phyloP scores from a whole-genome alignment of 2,888 invertebrate species.

The Norana najaformis region DNA sequence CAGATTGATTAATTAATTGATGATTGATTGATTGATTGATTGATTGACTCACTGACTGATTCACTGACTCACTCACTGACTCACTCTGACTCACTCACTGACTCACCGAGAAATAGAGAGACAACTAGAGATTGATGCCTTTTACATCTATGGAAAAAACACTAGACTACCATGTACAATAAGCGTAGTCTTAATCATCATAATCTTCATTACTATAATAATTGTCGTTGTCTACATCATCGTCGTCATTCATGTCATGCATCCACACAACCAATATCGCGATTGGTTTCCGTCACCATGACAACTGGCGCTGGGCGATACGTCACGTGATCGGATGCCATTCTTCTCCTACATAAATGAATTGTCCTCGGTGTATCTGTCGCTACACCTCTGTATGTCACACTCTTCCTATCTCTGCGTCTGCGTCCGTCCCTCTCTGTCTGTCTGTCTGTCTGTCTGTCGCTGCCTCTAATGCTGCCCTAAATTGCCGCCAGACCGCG shows the following conservation, averaged over 20 bases:
- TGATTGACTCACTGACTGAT: no score
- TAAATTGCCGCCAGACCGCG: no score
- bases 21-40: no score
- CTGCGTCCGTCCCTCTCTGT: background rate
- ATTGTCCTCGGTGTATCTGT: background rate
- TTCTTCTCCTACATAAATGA: background rate
- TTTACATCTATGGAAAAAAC: no score
- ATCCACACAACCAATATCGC: slow-evolving; percentile 7
- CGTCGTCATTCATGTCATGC: background rate
- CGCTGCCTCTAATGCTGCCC: no score
- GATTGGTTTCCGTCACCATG: background rate
- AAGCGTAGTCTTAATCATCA: background rate
- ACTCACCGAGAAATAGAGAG: no score
- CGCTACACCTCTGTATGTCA: no score
- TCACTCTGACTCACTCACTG: no score
- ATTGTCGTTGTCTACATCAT: background rate
- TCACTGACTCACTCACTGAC: no score
- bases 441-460: background rate
- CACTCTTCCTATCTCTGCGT: background rate
- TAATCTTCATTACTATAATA: background rate
- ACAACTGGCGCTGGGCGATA: background rate
- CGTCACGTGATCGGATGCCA: background rate
- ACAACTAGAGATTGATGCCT: no score
- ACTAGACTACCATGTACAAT: no score
- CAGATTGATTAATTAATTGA: no score